Conservation (phyloP, 2,888 invertebrate species). For the Dasysyrphus tricinctus region DNA sequence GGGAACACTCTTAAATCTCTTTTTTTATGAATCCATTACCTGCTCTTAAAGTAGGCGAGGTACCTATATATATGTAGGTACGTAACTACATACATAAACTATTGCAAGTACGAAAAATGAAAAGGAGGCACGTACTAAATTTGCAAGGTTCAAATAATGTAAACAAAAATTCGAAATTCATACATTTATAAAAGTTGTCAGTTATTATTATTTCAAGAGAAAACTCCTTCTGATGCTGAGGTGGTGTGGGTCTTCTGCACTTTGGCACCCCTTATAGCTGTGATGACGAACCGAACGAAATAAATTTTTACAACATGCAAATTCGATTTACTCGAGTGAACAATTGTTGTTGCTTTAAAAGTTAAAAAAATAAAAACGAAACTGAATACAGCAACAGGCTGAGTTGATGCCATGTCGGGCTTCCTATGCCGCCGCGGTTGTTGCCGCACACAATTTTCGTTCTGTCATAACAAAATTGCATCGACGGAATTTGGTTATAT, state of each 20-base stretch:
- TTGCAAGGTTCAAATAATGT: constrained; percentile 27
- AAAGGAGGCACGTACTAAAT: constrained; percentile 42
- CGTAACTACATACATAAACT: not conserved
- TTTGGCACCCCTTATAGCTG: not conserved
- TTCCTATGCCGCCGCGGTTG: not conserved
- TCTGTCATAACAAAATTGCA: constrained; percentile 39
- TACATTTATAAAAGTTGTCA: constrained; percentile 26
- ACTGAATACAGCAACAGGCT: constrained; percentile 35
- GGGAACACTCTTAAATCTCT: too few species aligned
- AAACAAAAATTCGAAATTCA: constrained; percentile 51
- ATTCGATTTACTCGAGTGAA: constrained; percentile 36
- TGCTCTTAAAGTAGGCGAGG: not conserved
- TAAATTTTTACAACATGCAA: constrained; percentile 48
- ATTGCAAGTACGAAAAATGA: not conserved
- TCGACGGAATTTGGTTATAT: constrained; percentile 8
- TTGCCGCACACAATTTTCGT: constrained; percentile 15
- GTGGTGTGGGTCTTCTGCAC: not conserved
- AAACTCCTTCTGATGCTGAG: constrained; percentile 12
- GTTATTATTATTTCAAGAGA: constrained; percentile 45
- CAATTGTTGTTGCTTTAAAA: constrained; percentile 19
- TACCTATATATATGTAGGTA: not conserved
- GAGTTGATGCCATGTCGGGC: constrained; percentile 10
- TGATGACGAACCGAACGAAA: constrained; percentile 14
- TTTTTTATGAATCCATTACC: not conserved
- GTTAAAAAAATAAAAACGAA: constrained; percentile 10